Evolutionary conservation across 2,113 vertebrate genomes (phyloP).

Genomic region (Macroglossus sobrinus): DNA sequence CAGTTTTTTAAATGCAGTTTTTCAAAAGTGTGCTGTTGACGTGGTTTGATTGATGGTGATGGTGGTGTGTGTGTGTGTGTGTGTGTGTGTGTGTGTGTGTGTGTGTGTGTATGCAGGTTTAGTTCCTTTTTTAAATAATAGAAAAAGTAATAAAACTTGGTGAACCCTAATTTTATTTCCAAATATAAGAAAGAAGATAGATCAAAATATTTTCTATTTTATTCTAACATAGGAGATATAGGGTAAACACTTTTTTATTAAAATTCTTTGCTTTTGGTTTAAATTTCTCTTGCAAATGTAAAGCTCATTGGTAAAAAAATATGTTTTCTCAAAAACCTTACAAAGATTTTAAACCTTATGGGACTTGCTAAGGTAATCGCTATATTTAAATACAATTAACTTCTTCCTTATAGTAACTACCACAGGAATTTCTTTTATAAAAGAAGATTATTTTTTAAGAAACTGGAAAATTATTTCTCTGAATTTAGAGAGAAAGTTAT

Average conservation of each 20-base stretch:
- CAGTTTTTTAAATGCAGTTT: slow-evolving; percentile 3
- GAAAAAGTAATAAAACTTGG: background rate
- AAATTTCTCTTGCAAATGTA: slow-evolving; percentile 25
- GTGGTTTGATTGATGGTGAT: background rate
- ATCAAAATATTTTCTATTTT: background rate
- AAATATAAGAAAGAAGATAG: background rate
- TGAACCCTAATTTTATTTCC: background rate
- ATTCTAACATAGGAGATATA: background rate
- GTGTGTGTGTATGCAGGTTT: background rate
- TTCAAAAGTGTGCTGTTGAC: background rate
- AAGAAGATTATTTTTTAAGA: background rate
- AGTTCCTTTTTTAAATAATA: background rate
- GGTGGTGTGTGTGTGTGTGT: background rate
- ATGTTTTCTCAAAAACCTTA: background rate
- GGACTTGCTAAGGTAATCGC: background rate
- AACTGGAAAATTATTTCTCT: background rate
- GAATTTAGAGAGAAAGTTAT: background rate
- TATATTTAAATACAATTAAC: background rate
- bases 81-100: background rate
- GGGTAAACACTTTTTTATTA: background rate
- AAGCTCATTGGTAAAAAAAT: background rate
- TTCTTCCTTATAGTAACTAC: background rate
- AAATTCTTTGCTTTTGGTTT: background rate
- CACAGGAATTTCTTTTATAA: background rate
- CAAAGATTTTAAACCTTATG: slow-evolving; percentile 21